Conservation (phyloP, 2,888 invertebrate species). For the Lasioglossum morio region DNA sequence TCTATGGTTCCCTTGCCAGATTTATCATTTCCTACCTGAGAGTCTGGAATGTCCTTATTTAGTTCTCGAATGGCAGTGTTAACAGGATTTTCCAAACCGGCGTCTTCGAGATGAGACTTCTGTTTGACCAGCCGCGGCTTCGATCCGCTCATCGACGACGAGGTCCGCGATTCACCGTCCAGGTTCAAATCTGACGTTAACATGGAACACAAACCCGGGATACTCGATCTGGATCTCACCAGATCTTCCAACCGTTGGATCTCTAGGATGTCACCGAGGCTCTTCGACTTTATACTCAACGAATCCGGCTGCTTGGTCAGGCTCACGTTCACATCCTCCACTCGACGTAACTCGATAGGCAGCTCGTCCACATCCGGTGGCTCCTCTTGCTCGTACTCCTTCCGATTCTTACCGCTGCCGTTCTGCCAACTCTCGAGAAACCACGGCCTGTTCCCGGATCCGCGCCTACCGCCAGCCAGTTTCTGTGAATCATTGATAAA, state of each 20-base stretch:
- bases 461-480: conserved; percentile 89
- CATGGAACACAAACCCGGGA: conserved; percentile 87
- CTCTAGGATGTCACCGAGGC: conserved; percentile 93
- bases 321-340: conserved; percentile 88
- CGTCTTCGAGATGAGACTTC: conserved; percentile 91
- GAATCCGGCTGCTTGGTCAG: conserved; percentile 78
- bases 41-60: conserved; percentile 86
- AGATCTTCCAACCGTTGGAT: conserved; percentile 89
- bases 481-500: conserved; percentile 85
- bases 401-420: conserved; percentile 79
- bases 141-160: conserved; percentile 74
- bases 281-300: conserved; percentile 91
- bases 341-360: conserved; percentile 94
- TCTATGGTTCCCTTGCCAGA: not conserved
- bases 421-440: conserved; percentile 93
- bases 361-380: conserved; percentile 90
- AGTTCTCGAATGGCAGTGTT: conserved; percentile 88
- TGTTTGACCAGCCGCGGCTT: conserved; percentile 93
- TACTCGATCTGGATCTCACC: conserved; percentile 91
- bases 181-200: conserved; percentile 75
- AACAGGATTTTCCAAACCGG: conserved; percentile 73
- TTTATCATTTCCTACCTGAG: conserved; percentile 80
- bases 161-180: conserved; percentile 69
- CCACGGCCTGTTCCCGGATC: conserved; percentile 89
- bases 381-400: conserved; percentile 82